phyloP scores from a whole-genome alignment of 2,113 vertebrate species.

The Erythrocercus mccallii region DNA sequence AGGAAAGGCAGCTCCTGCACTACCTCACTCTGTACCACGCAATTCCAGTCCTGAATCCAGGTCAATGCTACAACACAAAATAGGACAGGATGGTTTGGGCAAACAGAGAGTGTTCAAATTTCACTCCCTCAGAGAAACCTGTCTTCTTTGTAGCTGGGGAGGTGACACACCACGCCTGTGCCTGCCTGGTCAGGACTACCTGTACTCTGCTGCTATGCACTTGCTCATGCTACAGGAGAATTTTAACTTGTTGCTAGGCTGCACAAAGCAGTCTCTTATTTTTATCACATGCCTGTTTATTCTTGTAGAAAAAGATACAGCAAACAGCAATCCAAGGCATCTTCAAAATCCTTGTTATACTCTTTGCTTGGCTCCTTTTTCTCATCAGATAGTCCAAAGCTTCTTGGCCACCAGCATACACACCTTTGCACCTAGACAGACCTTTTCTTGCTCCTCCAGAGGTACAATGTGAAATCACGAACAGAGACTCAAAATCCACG shows the following conservation, averaged over 20 bases:
- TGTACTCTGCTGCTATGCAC: neutral
- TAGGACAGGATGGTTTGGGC: accelerated
- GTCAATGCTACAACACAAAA: accelerated
- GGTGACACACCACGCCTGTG: neutral
- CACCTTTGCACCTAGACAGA: neutral
- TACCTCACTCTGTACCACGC: neutral
- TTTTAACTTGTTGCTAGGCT: constrained; percentile 50
- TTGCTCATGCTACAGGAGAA: neutral
- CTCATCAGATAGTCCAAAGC: neutral
- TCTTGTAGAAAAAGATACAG: neutral
- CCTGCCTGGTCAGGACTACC: neutral
- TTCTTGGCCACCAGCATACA: neutral
- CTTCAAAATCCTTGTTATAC: neutral
- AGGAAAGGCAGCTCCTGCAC: neutral
- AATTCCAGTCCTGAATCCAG: neutral
- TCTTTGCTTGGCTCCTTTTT: neutral
- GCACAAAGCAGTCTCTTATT: constrained; percentile 25
- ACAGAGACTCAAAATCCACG: neutral
- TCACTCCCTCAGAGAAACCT: neutral
- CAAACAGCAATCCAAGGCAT: constrained; percentile 5
- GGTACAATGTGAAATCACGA: neutral
- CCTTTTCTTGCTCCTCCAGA: neutral
- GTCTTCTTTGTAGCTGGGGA: neutral
- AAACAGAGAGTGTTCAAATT: neutral
- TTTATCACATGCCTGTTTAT: constrained; percentile 58